Evolutionary conservation across 1,140 invertebrate species (phyloP), one percentile per base, ranked within the genome.

Genomic region (Drosophila subobscura): DNA sequence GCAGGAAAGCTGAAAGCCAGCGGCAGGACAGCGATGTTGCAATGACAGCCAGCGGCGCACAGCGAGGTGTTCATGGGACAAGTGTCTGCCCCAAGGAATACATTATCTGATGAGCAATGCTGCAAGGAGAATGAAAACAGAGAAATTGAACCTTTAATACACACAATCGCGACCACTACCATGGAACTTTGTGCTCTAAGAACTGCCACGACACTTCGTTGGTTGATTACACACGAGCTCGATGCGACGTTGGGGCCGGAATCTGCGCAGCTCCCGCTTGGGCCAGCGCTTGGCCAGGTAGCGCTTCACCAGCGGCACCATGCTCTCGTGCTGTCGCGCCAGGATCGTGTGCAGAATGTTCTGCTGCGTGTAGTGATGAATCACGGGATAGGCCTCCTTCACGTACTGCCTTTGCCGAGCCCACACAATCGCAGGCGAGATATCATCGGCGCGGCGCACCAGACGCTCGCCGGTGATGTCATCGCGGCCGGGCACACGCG

Each of bases 381-480:
- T 33, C 1, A 78, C 60, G 0, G 75, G 72, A 3, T 44, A 7
- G 27, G 49, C 66, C 25, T 54, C 20, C 1, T 27, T 0, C 3
- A 27, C 29, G 25, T 49, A 77, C 0, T 16, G 3, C 1, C 5
- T 7, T 2, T 65, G 56, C 0, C 75, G 75, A 12, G 23, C 6
- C 37, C 12, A 8, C 5, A 77, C 8, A 4, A 8, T 27, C 4
- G 47, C 46, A 1, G 2, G 5, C 0, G 68, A 70, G 1, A 4
- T 1, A 7, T 73, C 73, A 14, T 76, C 73, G 14, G 37, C 14
- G 2, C 73, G 70, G 4, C 63, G 61, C 5, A 40, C 10, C 22
- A 76, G n/a, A 0, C 1, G 23, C 8, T 76, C 73, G 4, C 73
- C 73, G 7, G 73, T 76, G 1, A 67, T 16, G 22, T 76, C 70